Conservation (phyloP, 2,888 invertebrate genomes). For the Uropetala carovei region DNA sequence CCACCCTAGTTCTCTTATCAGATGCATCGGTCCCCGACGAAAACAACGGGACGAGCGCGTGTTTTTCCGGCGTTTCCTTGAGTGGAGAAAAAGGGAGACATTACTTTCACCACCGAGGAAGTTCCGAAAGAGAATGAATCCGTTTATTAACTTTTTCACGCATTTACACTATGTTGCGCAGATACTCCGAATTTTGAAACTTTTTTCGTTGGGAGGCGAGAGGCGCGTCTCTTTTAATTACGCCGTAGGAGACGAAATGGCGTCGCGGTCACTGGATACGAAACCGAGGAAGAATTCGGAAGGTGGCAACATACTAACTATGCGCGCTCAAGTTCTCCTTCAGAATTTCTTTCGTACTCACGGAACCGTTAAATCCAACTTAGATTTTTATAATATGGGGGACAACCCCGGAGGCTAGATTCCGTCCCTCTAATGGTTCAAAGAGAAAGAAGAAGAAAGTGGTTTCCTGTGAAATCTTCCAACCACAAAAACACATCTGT, state of each 20-base stretch:
- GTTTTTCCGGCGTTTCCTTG: background rate
- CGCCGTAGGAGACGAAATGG: too few relatives aligned
- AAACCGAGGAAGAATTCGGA: background rate
- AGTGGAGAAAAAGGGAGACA: background rate
- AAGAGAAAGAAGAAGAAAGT: slow-evolving; percentile 36
- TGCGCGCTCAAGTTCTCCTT: background rate
- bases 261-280: too few relatives aligned
- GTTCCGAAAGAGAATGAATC: background rate
- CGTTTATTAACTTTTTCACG: background rate
- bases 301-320: background rate
- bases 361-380: background rate
- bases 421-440: background rate
- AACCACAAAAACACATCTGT: slow-evolving; percentile 15
- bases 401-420: background rate
- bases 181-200: background rate
- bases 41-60: background rate
- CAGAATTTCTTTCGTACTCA: background rate
- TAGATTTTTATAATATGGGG: background rate
- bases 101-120: background rate
- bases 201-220: background rate
- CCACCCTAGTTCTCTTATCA: background rate
- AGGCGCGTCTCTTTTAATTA: too few relatives aligned
- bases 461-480: slow-evolving; percentile 45
- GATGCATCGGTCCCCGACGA: background rate
- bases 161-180: background rate